phyloP scores from a whole-genome alignment of 2,113 vertebrate species.

The Malurus elegans region DNA sequence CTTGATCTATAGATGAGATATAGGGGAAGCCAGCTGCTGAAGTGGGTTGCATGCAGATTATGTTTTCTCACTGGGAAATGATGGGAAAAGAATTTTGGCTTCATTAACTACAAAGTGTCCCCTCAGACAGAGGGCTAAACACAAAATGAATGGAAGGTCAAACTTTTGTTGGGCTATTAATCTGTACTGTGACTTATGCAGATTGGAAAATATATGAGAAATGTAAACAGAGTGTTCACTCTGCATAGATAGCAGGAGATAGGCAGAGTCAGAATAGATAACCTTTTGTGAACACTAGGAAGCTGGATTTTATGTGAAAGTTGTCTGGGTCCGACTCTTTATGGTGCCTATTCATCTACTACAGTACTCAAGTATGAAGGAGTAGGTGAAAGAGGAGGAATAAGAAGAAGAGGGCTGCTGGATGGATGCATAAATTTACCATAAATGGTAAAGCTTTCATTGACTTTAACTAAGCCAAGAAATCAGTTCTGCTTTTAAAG shows the following conservation, averaged over 20 bases:
- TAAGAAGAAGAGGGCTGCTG: background rate
- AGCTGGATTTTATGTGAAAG: conserved; percentile 51
- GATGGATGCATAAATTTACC: conserved; percentile 9
- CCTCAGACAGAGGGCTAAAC: conserved; percentile 30
- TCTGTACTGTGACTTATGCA: conserved; percentile 60
- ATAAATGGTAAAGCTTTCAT: conserved; percentile 26
- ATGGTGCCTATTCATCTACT: conserved; percentile 4
- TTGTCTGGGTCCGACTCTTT: background rate
- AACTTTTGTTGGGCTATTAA: conserved; percentile 60
- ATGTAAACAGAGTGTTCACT: conserved; percentile 59
- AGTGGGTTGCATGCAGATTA: background rate
- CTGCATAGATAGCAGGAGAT: conserved; percentile 66
- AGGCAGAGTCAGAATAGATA: conserved; percentile 51
- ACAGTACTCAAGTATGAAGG: background rate
- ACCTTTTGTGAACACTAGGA: conserved; percentile 52
- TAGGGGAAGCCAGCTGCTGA: background rate
- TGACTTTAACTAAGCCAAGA: conserved; percentile 10
- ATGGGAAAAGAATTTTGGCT: conserved; percentile 57
- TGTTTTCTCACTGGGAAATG: background rate
- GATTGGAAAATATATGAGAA: conserved; percentile 63
- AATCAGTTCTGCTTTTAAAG: background rate
- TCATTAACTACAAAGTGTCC: conserved; percentile 14
- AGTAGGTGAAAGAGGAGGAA: background rate
- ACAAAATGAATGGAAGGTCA: conserved; percentile 67
- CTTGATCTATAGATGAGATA: background rate